Conservation (phyloP, 1,140 invertebrate genomes). For the Zaprionus africanus region DNA sequence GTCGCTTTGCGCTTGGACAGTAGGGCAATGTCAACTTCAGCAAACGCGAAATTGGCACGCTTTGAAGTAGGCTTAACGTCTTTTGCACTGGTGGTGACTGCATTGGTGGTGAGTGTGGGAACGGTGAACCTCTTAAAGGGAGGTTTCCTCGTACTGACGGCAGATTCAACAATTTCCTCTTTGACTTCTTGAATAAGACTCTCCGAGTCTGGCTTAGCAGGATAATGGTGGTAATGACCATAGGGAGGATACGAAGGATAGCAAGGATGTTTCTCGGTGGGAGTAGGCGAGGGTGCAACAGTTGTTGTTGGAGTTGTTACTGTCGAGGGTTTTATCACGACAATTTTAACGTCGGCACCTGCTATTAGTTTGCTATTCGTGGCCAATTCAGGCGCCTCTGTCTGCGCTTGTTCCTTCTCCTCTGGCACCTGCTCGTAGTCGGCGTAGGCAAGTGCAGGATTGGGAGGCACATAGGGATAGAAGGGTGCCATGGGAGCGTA, state of each 20-base stretch:
- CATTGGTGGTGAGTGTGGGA: neutral
- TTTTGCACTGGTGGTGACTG: neutral
- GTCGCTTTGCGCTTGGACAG: neutral
- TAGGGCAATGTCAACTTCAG: neutral
- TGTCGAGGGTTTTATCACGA: conserved; percentile 7
- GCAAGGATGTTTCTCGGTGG: conserved; percentile 4
- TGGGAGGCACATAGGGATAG: conserved; percentile 51
- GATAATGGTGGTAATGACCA: neutral
- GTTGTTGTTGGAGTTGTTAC: conserved; percentile 3
- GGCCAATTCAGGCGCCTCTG: neutral
- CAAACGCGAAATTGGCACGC: neutral
- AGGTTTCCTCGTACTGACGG: conserved; percentile 21
- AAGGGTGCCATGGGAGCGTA: conserved; percentile 49
- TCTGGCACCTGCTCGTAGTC: conserved; percentile 42
- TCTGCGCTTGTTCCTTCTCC: neutral
- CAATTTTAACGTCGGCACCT: conserved; percentile 6
- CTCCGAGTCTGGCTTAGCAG: neutral
- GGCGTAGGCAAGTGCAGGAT: neutral
- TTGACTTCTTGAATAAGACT: conserved; percentile 16
- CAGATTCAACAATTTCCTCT: conserved; percentile 4
- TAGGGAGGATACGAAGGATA: conserved; percentile 36
- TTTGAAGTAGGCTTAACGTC: neutral
- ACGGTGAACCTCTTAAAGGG: conserved; percentile 27
- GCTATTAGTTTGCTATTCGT: neutral
- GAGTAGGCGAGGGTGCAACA: neutral